Evolutionary conservation across 2,888 invertebrate genomes (phyloP).

Genomic region (Lysandra bellargus): DNA sequence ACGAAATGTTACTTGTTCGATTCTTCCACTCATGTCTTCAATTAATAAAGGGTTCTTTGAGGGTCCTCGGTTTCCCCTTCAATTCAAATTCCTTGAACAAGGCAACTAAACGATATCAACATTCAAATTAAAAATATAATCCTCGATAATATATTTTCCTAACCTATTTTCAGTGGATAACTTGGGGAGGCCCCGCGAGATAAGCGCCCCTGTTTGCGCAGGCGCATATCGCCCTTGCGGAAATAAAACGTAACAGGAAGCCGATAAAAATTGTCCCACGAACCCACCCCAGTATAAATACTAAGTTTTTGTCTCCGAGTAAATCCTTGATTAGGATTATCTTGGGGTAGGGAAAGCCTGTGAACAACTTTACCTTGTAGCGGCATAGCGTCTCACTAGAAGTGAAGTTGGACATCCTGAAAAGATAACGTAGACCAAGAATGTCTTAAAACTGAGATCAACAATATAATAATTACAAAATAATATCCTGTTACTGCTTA

Average conservation of each 20-base stretch:
- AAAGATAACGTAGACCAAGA: no score
- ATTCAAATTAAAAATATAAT: background rate
- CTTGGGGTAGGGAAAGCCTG: background rate
- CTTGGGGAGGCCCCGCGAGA: slow-evolving; percentile 63
- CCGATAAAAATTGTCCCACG: slow-evolving; percentile 66
- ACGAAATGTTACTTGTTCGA: no score
- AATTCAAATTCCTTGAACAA: background rate
- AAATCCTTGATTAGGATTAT: background rate
- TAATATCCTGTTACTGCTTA: no score
- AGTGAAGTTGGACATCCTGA: no score
- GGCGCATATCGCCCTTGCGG: slow-evolving; percentile 69
- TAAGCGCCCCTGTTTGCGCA: slow-evolving; percentile 72
- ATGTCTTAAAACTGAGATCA: no score
- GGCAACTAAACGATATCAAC: background rate
- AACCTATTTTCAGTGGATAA: slow-evolving; percentile 17
- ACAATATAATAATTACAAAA: no score
- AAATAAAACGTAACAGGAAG: slow-evolving; percentile 76
- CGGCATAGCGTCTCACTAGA: no score
- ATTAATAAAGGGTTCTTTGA: no score
- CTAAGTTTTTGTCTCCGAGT: slow-evolving; percentile 23
- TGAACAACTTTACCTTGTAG: background rate
- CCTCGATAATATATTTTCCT: background rate
- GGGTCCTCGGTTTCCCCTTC: background rate
- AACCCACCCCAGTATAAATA: slow-evolving; percentile 36
- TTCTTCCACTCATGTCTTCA: no score